Percentiles rank a stretch among this genome's conserved stretches.
Evolutionary conservation across 2,797 vertebrate species (phyloP).

Genomic region (Monodelphis domestica): DNA sequence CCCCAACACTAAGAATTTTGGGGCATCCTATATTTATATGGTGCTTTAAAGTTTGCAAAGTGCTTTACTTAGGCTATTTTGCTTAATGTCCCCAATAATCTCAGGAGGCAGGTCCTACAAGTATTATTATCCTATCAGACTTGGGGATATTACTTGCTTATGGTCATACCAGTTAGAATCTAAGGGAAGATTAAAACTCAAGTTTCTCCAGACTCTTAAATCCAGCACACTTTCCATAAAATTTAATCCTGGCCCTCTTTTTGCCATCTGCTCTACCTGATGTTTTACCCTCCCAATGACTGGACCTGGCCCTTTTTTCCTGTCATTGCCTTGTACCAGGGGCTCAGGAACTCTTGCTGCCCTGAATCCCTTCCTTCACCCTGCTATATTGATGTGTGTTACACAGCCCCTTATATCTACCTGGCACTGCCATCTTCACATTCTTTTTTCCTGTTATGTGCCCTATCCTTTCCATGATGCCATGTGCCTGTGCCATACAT

Average conservation of each 20-base stretch:
- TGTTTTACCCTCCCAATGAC: too few relatives aligned
- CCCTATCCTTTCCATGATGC: neutral
- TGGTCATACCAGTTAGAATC: too few relatives aligned
- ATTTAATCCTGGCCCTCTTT: neutral
- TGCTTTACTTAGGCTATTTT: neutral
- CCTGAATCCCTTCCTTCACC: neutral
- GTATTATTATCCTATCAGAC: too few relatives aligned
- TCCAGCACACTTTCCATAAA: neutral
- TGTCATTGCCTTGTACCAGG: too few relatives aligned
- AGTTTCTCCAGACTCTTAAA: neutral
- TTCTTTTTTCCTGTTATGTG: neutral
- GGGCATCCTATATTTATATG: neutral
- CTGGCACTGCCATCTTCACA: neutral
- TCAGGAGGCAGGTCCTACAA: neutral
- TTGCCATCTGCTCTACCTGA: too few relatives aligned
- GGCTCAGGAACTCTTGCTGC: neutral
- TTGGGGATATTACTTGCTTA: too few relatives aligned
- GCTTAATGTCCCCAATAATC: neutral
- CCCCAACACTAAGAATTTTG: neutral
- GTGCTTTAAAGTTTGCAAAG: neutral
- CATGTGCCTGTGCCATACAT: neutral
- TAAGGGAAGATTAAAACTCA: neutral
- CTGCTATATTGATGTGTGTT: neutral
- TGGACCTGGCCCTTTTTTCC: neutral
- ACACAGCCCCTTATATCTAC: too few relatives aligned